phyloP scores from a whole-genome alignment of 2,113 vertebrate species.

The Planiliza haematocheilus region DNA sequence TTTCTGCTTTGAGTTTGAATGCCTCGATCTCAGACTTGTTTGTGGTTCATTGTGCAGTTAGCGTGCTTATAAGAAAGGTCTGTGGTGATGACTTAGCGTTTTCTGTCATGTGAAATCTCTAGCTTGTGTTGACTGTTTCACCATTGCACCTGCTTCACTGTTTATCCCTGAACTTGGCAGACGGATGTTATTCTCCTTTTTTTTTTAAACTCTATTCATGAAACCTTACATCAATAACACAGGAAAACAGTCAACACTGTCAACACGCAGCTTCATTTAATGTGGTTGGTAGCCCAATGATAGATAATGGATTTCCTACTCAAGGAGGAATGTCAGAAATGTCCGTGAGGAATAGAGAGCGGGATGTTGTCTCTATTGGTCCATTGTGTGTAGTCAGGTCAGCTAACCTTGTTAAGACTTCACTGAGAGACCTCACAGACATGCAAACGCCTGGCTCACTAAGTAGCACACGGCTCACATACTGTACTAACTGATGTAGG shows the following conservation, averaged over 20 bases:
- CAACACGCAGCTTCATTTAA: constrained; percentile 23
- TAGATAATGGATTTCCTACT: constrained; percentile 66
- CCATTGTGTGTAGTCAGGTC: constrained; percentile 50
- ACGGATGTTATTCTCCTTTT: constrained; percentile 30
- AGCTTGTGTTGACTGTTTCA: constrained; percentile 43
- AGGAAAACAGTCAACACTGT: constrained; percentile 30
- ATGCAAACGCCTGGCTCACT: background rate
- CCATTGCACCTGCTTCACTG: constrained; percentile 69
- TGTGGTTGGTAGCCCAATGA: constrained; percentile 36
- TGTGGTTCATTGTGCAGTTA: background rate
- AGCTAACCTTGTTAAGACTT: constrained; percentile 53
- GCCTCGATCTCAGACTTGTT: background rate
- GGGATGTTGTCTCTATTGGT: constrained; percentile 44
- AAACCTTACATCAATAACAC: constrained; percentile 45
- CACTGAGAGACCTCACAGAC: constrained; percentile 11
- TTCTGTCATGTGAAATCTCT: constrained; percentile 29
- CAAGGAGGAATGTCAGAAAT: constrained; percentile 66
- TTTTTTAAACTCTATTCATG: constrained; percentile 26
- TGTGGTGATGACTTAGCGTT: constrained; percentile 15
- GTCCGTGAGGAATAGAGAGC: constrained; percentile 44
- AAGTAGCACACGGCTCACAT: background rate
- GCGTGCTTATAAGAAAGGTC: constrained; percentile 9
- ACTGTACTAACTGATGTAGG: background rate
- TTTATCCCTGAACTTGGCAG: constrained; percentile 62
- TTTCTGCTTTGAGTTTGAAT: background rate